phyloP scores from a whole-genome alignment of 2,888 invertebrate species.

The Thysanoteuthis rhombus region DNA sequence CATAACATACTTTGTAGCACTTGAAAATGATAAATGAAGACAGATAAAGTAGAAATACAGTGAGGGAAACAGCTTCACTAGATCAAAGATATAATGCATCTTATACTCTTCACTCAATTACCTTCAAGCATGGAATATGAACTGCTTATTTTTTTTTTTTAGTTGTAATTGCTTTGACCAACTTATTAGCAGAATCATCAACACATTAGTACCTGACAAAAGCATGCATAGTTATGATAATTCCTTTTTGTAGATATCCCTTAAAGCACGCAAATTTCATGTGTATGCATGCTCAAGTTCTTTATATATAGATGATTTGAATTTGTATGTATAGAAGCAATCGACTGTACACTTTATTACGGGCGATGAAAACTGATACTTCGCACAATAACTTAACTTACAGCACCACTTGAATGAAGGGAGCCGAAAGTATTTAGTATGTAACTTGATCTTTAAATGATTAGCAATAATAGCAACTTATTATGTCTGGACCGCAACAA shows the following conservation, averaged over 20 bases:
- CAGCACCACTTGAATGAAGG: background rate
- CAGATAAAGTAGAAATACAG: no score
- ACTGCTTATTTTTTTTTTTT: background rate
- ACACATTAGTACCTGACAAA: no score
- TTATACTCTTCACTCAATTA: no score
- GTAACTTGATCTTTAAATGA: background rate
- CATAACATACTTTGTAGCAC: no score
- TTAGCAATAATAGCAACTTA: background rate
- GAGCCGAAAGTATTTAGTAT: background rate
- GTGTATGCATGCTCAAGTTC: background rate
- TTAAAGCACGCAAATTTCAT: background rate
- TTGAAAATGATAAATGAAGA: no score
- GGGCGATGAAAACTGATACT: background rate
- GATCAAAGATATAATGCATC: no score
- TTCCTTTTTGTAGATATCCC: background rate
- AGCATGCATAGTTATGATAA: background rate
- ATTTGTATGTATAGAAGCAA: background rate
- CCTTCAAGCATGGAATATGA: no score
- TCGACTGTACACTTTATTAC: background rate
- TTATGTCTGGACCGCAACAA: background rate
- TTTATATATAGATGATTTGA: background rate
- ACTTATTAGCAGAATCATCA: background rate
- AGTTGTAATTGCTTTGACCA: background rate
- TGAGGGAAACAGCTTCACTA: no score
- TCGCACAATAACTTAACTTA: background rate